A percentile compares a stretch with the other conserved stretches of the same genome.
Evolutionary conservation across 2,113 vertebrate genomes (phyloP).

Genomic region (Mustelus asterias): DNA sequence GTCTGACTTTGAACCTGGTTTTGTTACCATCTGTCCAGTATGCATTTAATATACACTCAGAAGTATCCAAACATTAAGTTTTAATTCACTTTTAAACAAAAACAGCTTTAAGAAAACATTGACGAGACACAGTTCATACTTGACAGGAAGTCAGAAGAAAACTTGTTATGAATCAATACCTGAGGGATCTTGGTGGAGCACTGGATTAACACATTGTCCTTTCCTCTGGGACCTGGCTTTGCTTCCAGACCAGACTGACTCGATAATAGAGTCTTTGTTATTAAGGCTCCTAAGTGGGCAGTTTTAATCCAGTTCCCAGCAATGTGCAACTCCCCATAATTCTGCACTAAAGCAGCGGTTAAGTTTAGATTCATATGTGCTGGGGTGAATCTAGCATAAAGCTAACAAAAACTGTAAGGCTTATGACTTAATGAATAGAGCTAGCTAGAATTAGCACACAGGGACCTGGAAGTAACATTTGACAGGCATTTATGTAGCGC

Average conservation of each 20-base stretch:
- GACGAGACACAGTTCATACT: not conserved
- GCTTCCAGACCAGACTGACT: conserved; percentile 4
- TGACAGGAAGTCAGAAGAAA: conserved; percentile 10
- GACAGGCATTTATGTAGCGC: not conserved
- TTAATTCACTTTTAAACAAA: conserved; percentile 11
- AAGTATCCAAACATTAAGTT: not conserved
- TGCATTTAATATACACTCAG: not conserved
- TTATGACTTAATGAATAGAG: not conserved
- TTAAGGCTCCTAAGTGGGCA: conserved; percentile 17
- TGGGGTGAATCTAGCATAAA: not conserved
- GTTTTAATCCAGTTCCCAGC: conserved; percentile 4
- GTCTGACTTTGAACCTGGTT: not conserved
- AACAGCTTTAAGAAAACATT: conserved; percentile 5
- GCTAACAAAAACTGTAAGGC: not conserved
- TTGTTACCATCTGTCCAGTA: not conserved
- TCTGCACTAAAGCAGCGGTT: too few species aligned
- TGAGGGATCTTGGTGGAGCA: not conserved
- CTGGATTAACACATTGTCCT: conserved; percentile 18
- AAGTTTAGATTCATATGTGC: not conserved
- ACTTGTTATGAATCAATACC: conserved; percentile 16
- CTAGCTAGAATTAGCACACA: not conserved
- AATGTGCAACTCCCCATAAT: not conserved
- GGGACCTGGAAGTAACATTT: not conserved
- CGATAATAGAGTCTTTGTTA: conserved; percentile 13
- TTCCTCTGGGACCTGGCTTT: not conserved